Conservation (phyloP, 2,113 vertebrate genomes). For the Archocentrus centrarchus region DNA sequence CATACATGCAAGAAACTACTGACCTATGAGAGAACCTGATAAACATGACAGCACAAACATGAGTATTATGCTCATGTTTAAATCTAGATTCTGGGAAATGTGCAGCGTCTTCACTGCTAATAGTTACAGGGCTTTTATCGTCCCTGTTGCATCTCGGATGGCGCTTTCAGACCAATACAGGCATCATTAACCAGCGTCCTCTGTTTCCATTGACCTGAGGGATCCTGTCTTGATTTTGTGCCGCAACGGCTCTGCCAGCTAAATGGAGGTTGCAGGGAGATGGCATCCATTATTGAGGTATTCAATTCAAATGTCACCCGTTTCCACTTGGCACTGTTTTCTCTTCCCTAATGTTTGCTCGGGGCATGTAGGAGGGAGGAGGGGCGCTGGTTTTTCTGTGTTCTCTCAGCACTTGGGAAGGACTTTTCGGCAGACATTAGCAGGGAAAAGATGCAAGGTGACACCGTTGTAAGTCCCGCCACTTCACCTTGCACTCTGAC, state of each 20-base stretch:
- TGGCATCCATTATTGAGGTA: constrained; percentile 80
- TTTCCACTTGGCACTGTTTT: constrained; percentile 77
- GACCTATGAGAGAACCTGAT: constrained; percentile 32
- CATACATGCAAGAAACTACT: constrained; percentile 26
- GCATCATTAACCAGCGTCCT: constrained; percentile 77
- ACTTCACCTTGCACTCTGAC: constrained; percentile 76
- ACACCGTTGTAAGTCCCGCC: constrained; percentile 68
- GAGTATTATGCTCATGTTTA: constrained; percentile 2
- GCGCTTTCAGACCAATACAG: constrained; percentile 63
- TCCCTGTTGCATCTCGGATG: constrained; percentile 32
- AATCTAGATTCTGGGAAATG: constrained; percentile 37
- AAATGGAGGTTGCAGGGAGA: constrained; percentile 80
- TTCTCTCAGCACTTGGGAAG: constrained; percentile 60
- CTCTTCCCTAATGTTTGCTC: constrained; percentile 74
- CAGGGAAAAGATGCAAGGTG: constrained; percentile 76
- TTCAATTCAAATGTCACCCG: constrained; percentile 84
- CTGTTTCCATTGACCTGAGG: constrained; percentile 74
- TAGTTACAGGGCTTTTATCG: constrained; percentile 42
- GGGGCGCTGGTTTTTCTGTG: constrained; percentile 27
- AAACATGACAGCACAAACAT: constrained; percentile 37
- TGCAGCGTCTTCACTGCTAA: constrained; percentile 38
- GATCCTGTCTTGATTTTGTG: constrained; percentile 67
- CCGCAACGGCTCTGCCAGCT: constrained; percentile 72
- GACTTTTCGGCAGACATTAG: constrained; percentile 69
- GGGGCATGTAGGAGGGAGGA: constrained; percentile 29